Evolutionary conservation across 2,888 invertebrate genomes (phyloP), one percentile per base, ranked within the genome.

Genomic region (Sphaerophoria taeniata): DNA sequence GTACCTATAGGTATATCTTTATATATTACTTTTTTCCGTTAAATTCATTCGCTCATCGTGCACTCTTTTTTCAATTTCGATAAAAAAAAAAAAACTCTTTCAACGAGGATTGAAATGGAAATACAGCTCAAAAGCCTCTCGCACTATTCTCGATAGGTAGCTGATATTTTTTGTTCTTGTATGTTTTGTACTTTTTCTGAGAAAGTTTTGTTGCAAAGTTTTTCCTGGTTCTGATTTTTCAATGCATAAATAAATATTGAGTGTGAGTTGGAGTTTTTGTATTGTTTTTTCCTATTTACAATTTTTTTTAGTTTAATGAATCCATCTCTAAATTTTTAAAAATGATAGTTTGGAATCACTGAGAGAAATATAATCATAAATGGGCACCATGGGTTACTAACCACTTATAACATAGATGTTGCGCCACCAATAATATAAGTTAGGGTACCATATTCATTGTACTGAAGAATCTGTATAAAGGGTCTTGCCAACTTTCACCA

Each of bases 191-290:
- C 34, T 56, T 34, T 74, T 72, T 67, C 70, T 63, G 51, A 55
- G 61, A 12, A 85, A 80, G 75, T 47, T 85, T 67, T 76, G 61
- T 61, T 61, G 80, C 16, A 76, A 85, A 85, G 80, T 67, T 80
- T 80, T 84, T 85, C 76, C 81, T 76, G 81, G 75, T 72, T 76
- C 56, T 85, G 85, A 85, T 85, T 85, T 85, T 85, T 85, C 85
- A 85, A 85, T 85, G 85, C 85, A 85, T 85, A 85, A 85, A 85
- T 85, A 85, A 85, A 85, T 85, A 85, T 85, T 80, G 80, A 85
- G 85, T 85, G 69, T 69, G 76, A 63, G 69, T 72, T 63, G 69
- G 79, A 74, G 63, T 85, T 76, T 85, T 69, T 74, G 65, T 79
- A 51, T 70, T 71, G 74, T 65, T 61, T 36, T 53, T 63, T 34